Conservation (phyloP, 2,797 vertebrate genomes). For the Brotula barbata region DNA sequence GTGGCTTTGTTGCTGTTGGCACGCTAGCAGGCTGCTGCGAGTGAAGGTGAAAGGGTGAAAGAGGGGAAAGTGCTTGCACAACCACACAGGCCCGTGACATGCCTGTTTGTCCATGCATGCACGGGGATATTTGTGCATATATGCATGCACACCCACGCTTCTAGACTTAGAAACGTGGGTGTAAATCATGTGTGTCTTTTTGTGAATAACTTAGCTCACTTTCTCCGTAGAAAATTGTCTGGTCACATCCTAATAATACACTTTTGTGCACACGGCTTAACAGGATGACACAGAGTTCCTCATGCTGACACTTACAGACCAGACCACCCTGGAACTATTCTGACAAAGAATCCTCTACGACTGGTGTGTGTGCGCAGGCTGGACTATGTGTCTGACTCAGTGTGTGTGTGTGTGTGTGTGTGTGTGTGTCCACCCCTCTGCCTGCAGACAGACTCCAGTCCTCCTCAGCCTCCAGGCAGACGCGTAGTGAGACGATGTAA, state of each 20-base stretch:
- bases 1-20: slow-evolving; percentile 42
- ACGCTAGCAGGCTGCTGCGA: not conserved
- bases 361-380: slow-evolving; percentile 19
- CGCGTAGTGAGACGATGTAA: slow-evolving; percentile 57
- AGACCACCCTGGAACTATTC: slow-evolving; percentile 68
- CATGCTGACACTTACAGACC: slow-evolving; percentile 48
- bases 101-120: slow-evolving; percentile 1
- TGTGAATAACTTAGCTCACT: no score
- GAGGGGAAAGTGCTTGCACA: slow-evolving; percentile 2
- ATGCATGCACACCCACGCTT: not conserved
- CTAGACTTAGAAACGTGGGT: no score
- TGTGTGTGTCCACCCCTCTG: slow-evolving; percentile 48
- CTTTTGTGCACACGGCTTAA: not conserved
- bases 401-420: slow-evolving; percentile 20
- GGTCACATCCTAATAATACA: slow-evolving; percentile 9
- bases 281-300: slow-evolving; percentile 47
- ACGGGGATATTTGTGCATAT: not conserved
- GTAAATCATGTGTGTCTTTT: no score
- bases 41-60: slow-evolving; percentile 15
- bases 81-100: not conserved
- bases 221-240: not conserved
- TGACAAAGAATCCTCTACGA: slow-evolving; percentile 51
- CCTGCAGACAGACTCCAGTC: not conserved
- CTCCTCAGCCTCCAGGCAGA: slow-evolving; percentile 56
- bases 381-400: not conserved